Conservation (phyloP, 2,113 vertebrate species). For the Lamprotornis superbus region DNA sequence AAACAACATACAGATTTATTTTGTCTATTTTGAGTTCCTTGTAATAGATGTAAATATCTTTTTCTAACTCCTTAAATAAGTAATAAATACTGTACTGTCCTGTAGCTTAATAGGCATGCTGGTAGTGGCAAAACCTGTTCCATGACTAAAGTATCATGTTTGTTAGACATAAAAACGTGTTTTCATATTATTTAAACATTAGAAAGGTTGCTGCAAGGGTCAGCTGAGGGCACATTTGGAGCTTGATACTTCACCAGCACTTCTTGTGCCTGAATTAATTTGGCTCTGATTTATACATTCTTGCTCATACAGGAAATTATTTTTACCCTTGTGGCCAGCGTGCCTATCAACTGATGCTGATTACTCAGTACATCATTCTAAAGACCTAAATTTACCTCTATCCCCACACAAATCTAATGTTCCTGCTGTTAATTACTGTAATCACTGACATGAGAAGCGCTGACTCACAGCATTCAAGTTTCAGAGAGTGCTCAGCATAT, state of each 20-base stretch:
- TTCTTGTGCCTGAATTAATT: background rate
- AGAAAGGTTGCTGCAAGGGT: background rate
- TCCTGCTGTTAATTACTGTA: constrained; percentile 65
- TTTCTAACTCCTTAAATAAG: background rate
- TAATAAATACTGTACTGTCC: background rate
- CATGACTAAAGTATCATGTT: background rate
- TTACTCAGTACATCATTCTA: constrained; percentile 32
- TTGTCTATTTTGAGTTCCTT: background rate
- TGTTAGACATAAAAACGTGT: background rate
- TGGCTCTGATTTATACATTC: constrained; percentile 5
- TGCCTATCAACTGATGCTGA: constrained; percentile 32
- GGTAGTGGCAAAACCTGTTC: background rate
- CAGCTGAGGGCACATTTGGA: background rate
- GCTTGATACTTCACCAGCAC: background rate
- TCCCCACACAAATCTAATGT: constrained; percentile 38
- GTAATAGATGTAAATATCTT: background rate
- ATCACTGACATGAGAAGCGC: constrained; percentile 51
- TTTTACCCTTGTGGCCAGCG: constrained; percentile 22
- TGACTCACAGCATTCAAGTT: constrained; percentile 60
- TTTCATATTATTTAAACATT: background rate
- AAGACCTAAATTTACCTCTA: constrained; percentile 61
- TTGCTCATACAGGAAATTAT: constrained; percentile 22
- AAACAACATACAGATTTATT: background rate
- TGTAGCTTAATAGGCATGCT: background rate
- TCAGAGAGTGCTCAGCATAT: constrained; percentile 31